Conservation (phyloP, 2,888 invertebrate species). For the Drosophila anomalata region DNA sequence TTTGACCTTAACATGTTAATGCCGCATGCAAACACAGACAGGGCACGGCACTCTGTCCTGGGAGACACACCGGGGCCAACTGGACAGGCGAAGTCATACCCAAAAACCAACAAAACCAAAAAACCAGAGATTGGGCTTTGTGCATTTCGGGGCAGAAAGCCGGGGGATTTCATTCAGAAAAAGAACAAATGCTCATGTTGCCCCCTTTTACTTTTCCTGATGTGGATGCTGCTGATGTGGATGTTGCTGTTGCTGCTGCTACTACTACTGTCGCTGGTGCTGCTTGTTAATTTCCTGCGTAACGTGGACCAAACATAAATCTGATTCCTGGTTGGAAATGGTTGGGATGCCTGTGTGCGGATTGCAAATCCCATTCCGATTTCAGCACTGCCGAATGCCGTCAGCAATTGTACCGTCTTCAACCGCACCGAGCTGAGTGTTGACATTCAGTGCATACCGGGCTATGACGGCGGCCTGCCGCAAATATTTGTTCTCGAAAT, state of each 20-base stretch:
- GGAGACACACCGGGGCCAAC: constrained; percentile 22
- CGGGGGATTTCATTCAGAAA: constrained; percentile 5
- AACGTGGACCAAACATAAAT: constrained; percentile 51
- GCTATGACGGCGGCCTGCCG: constrained; percentile 95
- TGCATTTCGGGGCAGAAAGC: constrained; percentile 20
- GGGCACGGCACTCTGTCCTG: constrained; percentile 11
- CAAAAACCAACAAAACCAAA: constrained; percentile 34
- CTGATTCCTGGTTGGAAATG: constrained; percentile 29
- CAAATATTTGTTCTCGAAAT: constrained; percentile 94
- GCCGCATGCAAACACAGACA: constrained; percentile 45
- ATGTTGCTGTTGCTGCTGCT: constrained; percentile 1
- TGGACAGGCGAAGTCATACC: constrained; percentile 17
- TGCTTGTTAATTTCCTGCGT: constrained; percentile 64
- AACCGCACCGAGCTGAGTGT: constrained; percentile 94
- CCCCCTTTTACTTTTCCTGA: constrained; percentile 17
- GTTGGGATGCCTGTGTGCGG: constrained; percentile 17
- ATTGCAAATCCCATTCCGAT: constrained; percentile 36
- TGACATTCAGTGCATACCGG: constrained; percentile 91
- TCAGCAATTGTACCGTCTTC: constrained; percentile 92
- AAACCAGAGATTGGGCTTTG: constrained; percentile 46
- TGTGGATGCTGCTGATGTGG: constrained; percentile 1
- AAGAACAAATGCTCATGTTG: constrained; percentile 29
- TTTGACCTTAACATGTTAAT: constrained; percentile 58
- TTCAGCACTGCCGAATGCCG: constrained; percentile 92
- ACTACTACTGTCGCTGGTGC: constrained; percentile 14